Evolutionary conservation across 2,113 vertebrate species (phyloP).

Genomic region (Ivindomyrus marchei): DNA sequence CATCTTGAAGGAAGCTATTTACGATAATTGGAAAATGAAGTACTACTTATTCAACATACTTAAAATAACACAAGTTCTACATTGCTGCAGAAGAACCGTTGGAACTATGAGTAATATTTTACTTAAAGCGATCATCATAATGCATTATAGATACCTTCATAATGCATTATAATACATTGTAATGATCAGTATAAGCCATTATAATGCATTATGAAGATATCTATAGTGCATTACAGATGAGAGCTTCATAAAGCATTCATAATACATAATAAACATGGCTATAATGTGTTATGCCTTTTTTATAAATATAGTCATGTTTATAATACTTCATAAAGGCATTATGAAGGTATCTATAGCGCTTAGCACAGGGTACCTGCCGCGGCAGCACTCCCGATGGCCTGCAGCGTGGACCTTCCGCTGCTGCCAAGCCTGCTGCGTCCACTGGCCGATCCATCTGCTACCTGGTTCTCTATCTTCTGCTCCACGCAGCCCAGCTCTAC

Average conservation of each 20-base stretch:
- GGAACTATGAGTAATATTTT: not conserved
- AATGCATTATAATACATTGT: too few relatives aligned
- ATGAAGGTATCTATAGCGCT: not conserved
- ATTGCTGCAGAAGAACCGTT: not conserved
- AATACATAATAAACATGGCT: too few relatives aligned
- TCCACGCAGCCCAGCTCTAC: conserved; percentile 78
- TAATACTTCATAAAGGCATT: too few relatives aligned
- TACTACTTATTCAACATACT: not conserved
- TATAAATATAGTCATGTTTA: too few relatives aligned
- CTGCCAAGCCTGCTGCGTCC: conserved; percentile 61
- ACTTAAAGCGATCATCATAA: too few relatives aligned
- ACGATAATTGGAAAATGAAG: not conserved
- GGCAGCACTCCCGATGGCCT: conserved; percentile 88
- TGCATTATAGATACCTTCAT: too few relatives aligned
- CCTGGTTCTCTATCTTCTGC: conserved; percentile 82
- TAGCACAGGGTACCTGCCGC: conserved; percentile 73
- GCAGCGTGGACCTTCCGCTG: conserved; percentile 78
- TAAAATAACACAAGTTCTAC: not conserved
- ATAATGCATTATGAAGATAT: too few relatives aligned
- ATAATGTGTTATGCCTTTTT: too few relatives aligned
- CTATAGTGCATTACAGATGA: too few relatives aligned
- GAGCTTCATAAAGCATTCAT: too few relatives aligned
- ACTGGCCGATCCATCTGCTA: conserved; percentile 43
- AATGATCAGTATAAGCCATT: too few relatives aligned
- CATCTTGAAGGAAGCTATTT: not conserved